Evolutionary conservation across 2,113 vertebrate genomes (phyloP), one percentile per base, ranked within the genome.

Genomic region (Nibea albiflora): DNA sequence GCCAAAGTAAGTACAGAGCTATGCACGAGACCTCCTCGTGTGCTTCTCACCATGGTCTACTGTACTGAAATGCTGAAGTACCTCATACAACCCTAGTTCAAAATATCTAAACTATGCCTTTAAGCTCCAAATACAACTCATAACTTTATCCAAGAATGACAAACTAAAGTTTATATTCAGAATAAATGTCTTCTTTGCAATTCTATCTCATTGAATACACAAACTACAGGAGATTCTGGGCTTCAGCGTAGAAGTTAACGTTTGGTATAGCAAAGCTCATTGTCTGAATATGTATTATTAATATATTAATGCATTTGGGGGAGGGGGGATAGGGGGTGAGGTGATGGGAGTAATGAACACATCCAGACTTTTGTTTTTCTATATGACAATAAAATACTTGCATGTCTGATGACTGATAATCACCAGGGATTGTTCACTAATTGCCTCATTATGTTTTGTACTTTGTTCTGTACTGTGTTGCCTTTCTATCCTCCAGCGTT

Each of bases 361-460:
- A 73, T 47, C 54, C 50, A 63, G 20, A 60, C 24, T 44, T 81
- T 19, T 61, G 19, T 78, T 74, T 73, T 67, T 3, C 65, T 11
- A 42, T 60, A 56, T 11, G 20, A 57, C 39, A 42, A 26, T 82
- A 26, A 70, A 61, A 47, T 39, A 19, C 42, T 7, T 39, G 17
- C 39, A 14, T 22, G 31, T 65, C 57, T 58, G 63, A 16, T 58
- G 80, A 80, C 24, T 61, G 46, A 83, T 79, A 87, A 81, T 64
- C 61, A 79, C 78, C 19, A 53, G 57, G 65, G 73, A 80, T 76
- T 76, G 54, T 80, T 85, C 70, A 31, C 66, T 90, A 81, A 92
- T 86, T 86, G 72, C 76, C 63, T 83, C 62, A 72, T 83, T 92
- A 64, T 79, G 66, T 76, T 81, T 75, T 64, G 22, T 47, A 50